Evolutionary conservation across 92 coral and sea anemone species (phyloP), one percentile per base, ranked within the genome.

Genomic region (Anthopleura xanthogrammica): DNA sequence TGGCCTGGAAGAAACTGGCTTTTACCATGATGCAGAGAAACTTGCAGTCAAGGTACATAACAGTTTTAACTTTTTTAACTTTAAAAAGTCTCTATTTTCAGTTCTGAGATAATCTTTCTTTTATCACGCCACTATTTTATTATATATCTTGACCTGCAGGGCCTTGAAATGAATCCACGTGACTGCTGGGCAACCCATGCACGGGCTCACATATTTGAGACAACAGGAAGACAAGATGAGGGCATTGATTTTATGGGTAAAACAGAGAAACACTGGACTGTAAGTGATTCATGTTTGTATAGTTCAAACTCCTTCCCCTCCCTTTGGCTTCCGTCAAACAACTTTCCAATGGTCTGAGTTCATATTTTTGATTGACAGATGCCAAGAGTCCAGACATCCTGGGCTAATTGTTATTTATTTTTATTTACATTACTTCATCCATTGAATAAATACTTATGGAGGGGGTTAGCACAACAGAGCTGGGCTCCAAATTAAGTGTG

Each of bases 181-280:
- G 98, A 95, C 86, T 77, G 89, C 72, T 95, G 98, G 98, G 89
- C 98, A 64, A 95, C 94, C 0, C 97, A 95, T 81, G 89, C 98
- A 39, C 79, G 83, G 80, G 89, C 94, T 72, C 98, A 95, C 71
- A 91, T 95, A 22, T 70, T 95, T 78, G 97, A 95, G 81, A 83
- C 89, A 89, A 88, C 91, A 64, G 97, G 95, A 19, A 72, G 94
- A 46, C 92, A 80, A 54, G 95, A 91, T 48, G 98, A 95, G 83
- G 98, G 98, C 68, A 88, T 93, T 42, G 70, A 84, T 48, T 95
- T 95, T 76, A 72, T 95, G 87, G 79, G 86, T 16, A 75, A 74
- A 48, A 95, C 93, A 17, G 73, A 83, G 58, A 78, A 89, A 3
- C 76, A 93, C 55, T 95, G 98, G 98, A 72, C 81, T 82, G 98